Conservation (phyloP, 2,888 invertebrate species). For the Cinara cedri region DNA sequence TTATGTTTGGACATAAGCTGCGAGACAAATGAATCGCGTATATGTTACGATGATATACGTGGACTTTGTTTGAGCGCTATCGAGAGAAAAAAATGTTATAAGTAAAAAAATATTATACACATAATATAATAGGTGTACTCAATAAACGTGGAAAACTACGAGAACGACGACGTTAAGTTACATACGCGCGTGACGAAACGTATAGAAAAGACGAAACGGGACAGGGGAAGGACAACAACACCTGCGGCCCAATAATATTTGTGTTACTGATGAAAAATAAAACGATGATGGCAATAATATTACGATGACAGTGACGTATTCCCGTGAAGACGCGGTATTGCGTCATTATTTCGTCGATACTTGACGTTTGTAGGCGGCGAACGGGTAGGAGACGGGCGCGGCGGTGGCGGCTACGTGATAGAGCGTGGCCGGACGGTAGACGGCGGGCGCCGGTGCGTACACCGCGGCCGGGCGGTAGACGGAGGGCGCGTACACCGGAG, state of each 20-base stretch:
- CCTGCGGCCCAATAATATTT: not conserved
- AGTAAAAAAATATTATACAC: not conserved
- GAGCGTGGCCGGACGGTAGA: conserved; percentile 48
- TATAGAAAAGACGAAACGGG: not conserved
- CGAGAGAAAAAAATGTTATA: too few relatives aligned
- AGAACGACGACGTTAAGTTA: too few relatives aligned
- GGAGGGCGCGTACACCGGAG: conserved; percentile 58
- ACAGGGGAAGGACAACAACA: not conserved
- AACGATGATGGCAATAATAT: not conserved
- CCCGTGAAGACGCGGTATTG: not conserved
- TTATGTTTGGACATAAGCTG: too few relatives aligned
- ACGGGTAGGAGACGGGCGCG: conserved; percentile 58
- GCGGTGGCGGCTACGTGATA: conserved; percentile 54
- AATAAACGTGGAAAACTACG: too few relatives aligned
- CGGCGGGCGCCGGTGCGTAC: conserved; percentile 56
- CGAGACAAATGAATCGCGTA: not conserved
- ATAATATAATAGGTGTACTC: not conserved
- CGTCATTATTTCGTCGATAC: not conserved
- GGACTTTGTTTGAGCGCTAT: not conserved
- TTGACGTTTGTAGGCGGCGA: conserved; percentile 57
- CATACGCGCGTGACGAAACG: not conserved
- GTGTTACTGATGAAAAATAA: not conserved
- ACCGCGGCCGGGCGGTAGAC: conserved; percentile 56
- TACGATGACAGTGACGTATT: not conserved
- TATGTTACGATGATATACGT: not conserved